Conservation (phyloP, 2,113 vertebrate species). For the Galemys pyrenaicus region DNA sequence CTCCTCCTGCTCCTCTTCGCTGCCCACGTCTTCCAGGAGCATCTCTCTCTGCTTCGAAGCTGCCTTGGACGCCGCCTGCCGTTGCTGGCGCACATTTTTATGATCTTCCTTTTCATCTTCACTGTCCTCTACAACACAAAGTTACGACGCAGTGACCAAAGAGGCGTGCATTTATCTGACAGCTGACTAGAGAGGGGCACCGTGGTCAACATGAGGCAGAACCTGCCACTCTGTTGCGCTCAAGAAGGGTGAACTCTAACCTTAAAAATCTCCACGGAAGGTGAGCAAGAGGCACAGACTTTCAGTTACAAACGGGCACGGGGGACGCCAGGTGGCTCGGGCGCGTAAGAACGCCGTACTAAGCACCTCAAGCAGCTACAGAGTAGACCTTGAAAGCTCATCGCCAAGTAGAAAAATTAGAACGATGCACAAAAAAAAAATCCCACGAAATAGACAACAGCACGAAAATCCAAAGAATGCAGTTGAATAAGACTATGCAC, state of each 20-base stretch:
- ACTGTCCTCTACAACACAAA: constrained; percentile 91
- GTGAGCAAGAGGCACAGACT: not conserved
- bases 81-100: constrained; percentile 95
- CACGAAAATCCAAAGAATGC: constrained; percentile 30
- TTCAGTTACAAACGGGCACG: not conserved
- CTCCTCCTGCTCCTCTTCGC: constrained; percentile 95
- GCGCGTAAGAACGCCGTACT: not conserved
- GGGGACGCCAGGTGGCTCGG: not conserved
- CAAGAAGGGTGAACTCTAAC: not conserved
- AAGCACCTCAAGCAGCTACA: not conserved
- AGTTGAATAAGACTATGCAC: not conserved
- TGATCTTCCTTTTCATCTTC: constrained; percentile 96
- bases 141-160: not conserved
- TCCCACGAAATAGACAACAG: not conserved
- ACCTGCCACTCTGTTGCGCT: not conserved
- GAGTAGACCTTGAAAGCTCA: not conserved
- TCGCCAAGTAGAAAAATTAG: not conserved
- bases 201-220: not conserved
- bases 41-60: constrained; percentile 99
- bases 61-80: constrained; percentile 98
- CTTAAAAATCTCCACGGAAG: not conserved
- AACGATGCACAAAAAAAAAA: not conserved
- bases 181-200: not conserved
- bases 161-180: not conserved
- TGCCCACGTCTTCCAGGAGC: constrained; percentile 95